Base-by-base conservation (phyloP, 1,140 invertebrate species). In the Ctenoplectra terminalis region DNA sequence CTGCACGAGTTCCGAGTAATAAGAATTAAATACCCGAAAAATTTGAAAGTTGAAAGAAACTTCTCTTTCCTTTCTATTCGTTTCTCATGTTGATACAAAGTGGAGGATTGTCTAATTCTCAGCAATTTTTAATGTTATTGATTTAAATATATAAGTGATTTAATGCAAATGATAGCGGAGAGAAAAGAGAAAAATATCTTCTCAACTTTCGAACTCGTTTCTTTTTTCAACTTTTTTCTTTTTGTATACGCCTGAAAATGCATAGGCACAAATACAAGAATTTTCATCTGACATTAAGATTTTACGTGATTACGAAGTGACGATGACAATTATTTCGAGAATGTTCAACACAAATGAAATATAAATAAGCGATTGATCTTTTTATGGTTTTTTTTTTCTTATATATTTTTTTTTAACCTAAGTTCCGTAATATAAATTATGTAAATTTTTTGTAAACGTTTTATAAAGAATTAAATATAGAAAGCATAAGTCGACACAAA, bases 391-490 rank as follows among this genome's bases (percentile, higher is more conserved):
- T 67, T 54, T 37, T 43, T 67, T 67, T 15, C n/a, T n/a, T n/a
- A n/a, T 70, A 17, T 79, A 61, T 61, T 37, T 37, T 2, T 40
- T 34, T 58, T 52, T 58, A 52, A 29, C 20, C 40, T 43, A 50
- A 78, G 5, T 61, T 71, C 4, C 2, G 13, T 72, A 72, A 71
- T n/a, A 37, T 17, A 84, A 60, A 70, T 2, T 20, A 74, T 81
- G 34, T 15, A 64, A 54, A 83, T 34, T 58, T 80, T 2, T 69
- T 56, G 70, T 31, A 56, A 84, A 71, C 6, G 37, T 11, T 77
- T 17, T 58, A 46, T 31, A 56, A 83, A 26, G 11, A 81, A 84
- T 83, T 77, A 71, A 76, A 82, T 71, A 46, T 71, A 43, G 43
- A 67, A 63, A 15, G 13, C 20, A 60, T 52, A 72, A 74, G 73